Base-by-base conservation (phyloP, 1,140 invertebrate species). In the Anastrepha ludens region DNA sequence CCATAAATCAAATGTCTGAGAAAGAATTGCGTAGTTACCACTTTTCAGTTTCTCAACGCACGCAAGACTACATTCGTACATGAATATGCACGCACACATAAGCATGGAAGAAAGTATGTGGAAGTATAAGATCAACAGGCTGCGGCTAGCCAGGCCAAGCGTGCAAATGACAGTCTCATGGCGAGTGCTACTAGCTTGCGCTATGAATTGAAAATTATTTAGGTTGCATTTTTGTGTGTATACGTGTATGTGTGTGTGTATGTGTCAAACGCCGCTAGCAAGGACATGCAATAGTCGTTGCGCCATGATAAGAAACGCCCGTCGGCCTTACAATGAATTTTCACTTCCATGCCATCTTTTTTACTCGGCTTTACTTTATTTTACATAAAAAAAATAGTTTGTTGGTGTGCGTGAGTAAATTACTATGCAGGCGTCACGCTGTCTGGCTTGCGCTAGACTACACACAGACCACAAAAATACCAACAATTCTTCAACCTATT, bases 361-460 rank as follows among this genome's bases (percentile, higher is more conserved):
- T 55, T 55, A 8, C 50, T 55, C 11, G 11, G 6, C 11, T 55
- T 55, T 7, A 74, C 67, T 47, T 67, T 15, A 67, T 2, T 8
- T 11, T 39, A 67, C 13, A 13, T 39, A 67, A 13, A 67, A 29
- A 74, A 44, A 74, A 29, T 29, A 29, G 20, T 55, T 17, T 81
- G n/a, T 58, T 5, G 60, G n/a, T 81, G 47, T 55, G 50, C 47
- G 20, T 11, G 74, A n/a, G 7, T 41, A 29, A 29, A 58, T 17
- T 29, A 29, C 29, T 29, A 29, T 81, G 47, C 74, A 55, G 74
- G 74, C 74, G 74, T 55, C 74, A 81, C n/a, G 74, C 74, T 55
- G 74, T 81, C 74, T 81, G 74, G n/a, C 11, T 41, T 74, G 67
- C 74, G 17, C 47, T 58, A 81, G 74, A 81, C 74, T 81, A 8